Evolutionary conservation across 1,140 invertebrate species (phyloP).

Genomic region (Periplaneta americana): DNA sequence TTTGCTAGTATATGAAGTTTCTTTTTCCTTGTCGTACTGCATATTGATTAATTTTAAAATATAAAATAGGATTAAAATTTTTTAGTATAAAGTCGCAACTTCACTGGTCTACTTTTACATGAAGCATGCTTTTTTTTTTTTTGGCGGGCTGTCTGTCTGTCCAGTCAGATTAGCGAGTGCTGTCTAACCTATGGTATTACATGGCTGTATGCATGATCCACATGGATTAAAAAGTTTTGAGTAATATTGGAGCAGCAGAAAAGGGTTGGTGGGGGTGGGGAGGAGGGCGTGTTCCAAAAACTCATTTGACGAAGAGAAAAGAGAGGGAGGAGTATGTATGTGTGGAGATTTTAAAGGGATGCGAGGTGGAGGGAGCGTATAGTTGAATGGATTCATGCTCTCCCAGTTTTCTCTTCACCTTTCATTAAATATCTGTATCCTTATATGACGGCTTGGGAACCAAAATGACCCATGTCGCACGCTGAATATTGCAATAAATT

Average conservation of each 20-base stretch:
- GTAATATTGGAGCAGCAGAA: not conserved
- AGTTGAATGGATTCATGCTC: not conserved
- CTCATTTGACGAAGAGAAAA: not conserved
- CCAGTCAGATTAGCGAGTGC: not conserved
- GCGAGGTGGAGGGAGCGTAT: not conserved
- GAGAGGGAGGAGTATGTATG: not conserved
- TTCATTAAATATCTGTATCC: not conserved
- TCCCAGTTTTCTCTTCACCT: not conserved
- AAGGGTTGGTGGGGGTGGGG: not conserved
- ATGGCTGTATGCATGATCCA: not conserved
- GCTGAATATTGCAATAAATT: too few relatives aligned
- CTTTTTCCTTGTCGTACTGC: too few relatives aligned
- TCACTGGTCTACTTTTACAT: not conserved
- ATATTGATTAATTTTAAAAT: not conserved
- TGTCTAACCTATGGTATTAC: not conserved
- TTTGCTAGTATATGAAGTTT: not conserved
- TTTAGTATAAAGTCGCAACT: not conserved
- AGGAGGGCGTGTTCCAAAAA: not conserved
- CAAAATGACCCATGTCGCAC: not conserved
- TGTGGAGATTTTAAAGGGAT: not conserved
- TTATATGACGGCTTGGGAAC: not conserved
- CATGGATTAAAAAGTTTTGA: not conserved
- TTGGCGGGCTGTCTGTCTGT: not conserved
- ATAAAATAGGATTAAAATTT: not conserved
- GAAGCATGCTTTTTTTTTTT: too few relatives aligned